Evolutionary conservation across 1,140 invertebrate genomes (phyloP).

Genomic region (Cepaea nemoralis): DNA sequence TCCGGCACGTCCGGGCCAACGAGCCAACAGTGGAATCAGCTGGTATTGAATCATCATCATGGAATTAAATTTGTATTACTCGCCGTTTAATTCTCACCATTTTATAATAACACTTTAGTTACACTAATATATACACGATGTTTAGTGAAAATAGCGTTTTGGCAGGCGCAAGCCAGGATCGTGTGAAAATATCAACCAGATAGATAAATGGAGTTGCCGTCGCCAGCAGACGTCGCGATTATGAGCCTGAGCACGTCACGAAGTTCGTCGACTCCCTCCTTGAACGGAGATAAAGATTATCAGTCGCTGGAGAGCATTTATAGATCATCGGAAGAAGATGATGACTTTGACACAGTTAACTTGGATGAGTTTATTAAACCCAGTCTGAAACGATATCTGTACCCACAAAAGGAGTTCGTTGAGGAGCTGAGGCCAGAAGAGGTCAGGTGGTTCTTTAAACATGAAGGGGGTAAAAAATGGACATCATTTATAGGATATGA

Average conservation of each 20-base stretch:
- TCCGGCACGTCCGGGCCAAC: not conserved
- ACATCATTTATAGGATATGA: slow-evolving; percentile 82
- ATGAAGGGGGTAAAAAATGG: slow-evolving; percentile 79
- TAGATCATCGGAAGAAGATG: slow-evolving; percentile 43
- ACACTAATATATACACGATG: not conserved
- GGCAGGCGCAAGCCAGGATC: not conserved
- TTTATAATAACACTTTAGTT: not conserved
- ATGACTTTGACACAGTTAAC: slow-evolving; percentile 40
- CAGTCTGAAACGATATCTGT: slow-evolving; percentile 60
- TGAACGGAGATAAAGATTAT: slow-evolving; percentile 44
- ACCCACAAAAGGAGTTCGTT: slow-evolving; percentile 67
- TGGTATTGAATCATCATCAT: not conserved
- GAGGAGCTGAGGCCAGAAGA: slow-evolving; percentile 76
- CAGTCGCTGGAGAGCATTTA: slow-evolving; percentile 43
- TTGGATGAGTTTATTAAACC: slow-evolving; percentile 37
- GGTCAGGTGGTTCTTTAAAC: slow-evolving; percentile 81
- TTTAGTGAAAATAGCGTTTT: not conserved
- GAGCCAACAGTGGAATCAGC: not conserved
- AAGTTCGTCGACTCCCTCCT: slow-evolving; percentile 33
- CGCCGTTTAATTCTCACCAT: not conserved
- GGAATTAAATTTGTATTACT: not conserved
- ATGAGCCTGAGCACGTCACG: not conserved
- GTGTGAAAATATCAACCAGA: not conserved
- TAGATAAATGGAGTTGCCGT: slow-evolving; percentile 43
- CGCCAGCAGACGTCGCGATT: slow-evolving; percentile 39